A percentile compares a stretch with the other conserved stretches of the same genome.
Conservation (phyloP, 2,888 invertebrate genomes). For the Dryococelus australis region DNA sequence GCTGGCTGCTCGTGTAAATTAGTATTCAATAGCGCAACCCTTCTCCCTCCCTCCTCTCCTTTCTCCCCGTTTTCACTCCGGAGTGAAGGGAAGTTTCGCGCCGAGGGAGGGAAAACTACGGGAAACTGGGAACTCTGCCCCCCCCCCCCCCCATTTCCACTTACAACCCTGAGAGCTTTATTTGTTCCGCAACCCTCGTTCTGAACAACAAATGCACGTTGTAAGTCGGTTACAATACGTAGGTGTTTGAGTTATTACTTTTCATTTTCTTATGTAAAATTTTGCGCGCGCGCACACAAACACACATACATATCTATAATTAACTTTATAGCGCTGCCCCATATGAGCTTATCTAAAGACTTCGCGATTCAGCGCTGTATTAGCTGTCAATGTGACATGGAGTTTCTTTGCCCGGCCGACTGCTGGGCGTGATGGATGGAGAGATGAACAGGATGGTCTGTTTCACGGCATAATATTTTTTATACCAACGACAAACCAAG, state of each 20-base stretch:
- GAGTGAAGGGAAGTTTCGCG: neutral
- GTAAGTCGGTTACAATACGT: neutral
- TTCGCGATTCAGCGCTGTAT: no score
- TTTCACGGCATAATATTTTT: no score
- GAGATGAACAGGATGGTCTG: no score
- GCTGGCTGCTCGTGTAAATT: constrained; percentile 31
- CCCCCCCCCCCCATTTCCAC: neutral
- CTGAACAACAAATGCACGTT: neutral
- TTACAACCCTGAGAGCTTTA: neutral
- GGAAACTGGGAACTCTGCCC: neutral
- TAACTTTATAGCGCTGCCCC: no score
- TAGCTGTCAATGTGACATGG: no score
- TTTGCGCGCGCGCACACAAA: no score
- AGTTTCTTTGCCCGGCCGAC: no score
- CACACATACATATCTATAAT: no score
- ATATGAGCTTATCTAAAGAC: no score
- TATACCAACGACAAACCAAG: no score
- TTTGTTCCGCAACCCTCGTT: neutral
- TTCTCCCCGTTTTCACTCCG: neutral
- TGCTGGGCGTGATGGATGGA: no score
- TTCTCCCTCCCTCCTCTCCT: neutral
- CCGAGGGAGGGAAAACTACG: neutral
- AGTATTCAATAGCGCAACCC: constrained; percentile 35
- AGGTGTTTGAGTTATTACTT: neutral
- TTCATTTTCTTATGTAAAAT: neutral